A percentile compares a stretch with the other conserved stretches of the same genome.
These are phyloP conservation scores for Brachionus manjavacas DNA, from an alignment of 1,140 invertebrate species.

Conservation along the genomic window DNA sequence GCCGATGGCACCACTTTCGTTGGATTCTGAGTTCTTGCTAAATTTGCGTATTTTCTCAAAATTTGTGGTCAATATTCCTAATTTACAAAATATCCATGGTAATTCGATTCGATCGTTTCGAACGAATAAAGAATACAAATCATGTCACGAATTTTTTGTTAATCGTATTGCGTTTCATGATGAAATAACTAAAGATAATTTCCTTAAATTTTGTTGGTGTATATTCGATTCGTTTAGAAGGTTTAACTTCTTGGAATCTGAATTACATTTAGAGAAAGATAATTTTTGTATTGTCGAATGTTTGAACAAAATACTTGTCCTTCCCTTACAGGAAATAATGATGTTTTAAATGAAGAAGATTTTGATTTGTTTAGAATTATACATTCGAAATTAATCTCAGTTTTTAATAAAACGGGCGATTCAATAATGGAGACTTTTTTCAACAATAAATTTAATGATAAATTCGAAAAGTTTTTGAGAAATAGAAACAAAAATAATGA, in stretches of 20 bases:
- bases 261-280: constrained; percentile 4
- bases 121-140: neutral
- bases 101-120: neutral
- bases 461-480: neutral
- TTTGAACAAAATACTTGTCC: neutral
- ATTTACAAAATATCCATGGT: too few species aligned
- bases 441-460: neutral
- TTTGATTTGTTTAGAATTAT: neutral
- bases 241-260: neutral
- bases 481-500: neutral
- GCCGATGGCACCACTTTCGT: too few species aligned
- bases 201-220: neutral
- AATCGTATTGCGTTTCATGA: neutral
- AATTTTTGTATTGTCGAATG: constrained; percentile 2
- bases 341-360: neutral
- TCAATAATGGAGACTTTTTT: neutral
- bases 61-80: too few species aligned
- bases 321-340: neutral
- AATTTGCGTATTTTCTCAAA: too few species aligned
- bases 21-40: too few species aligned
- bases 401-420: neutral
- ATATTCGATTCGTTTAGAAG: neutral
- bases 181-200: neutral
- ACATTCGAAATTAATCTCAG: neutral
- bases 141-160: neutral